Base-by-base conservation (phyloP, 1,140 invertebrate species). In the Drosophila bocqueti region DNA sequence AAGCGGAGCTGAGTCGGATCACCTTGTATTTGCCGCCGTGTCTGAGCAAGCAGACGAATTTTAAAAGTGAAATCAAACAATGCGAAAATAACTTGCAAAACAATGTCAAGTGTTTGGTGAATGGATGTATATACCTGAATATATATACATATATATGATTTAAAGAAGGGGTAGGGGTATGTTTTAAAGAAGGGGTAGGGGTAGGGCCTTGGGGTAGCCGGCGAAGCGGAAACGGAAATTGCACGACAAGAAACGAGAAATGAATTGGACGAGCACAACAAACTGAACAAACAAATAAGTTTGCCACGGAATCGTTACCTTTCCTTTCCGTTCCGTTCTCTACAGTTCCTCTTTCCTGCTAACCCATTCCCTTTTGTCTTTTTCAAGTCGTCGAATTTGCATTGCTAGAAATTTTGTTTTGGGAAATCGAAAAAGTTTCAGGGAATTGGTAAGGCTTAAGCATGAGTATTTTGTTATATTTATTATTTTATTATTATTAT, bases 61-160 rank as follows among this genome's bases (percentile, higher is more conserved):
- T 79, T 74, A 79, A 89, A 89, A 90, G 84, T 90, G 84, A 89
- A 89, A 89, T 89, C 77, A 89, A 89, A 89, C 85, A 89, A 89
- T 84, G 85, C 63, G 85, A 85, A 90, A 90, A 90, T 90, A 85
- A 89, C 73, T 89, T 76, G 69, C 54, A 69, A 85, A 89, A 89
- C 86, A 90, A 79, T 84, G 85, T 81, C 81, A 85, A 81, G 73
- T 68, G 61, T 78, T 81, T 62, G 57, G 46, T 68, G 55, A 66
- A 61, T 43, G 68, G 31, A 38, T 52, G 54, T 68, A 42, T 45
- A 24, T 24, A 21, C 62, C 52, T 42, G 62, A 21, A 29, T 61
- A 31, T 38, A 36, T 34, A 62, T 62, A 7, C 6, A n/a, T 38
- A 29, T 16, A 13, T 8, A 21, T 21, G 24, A 9, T 34, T n/a